Percentiles rank a stretch among this genome's conserved stretches.
Evolutionary conservation across 1,140 invertebrate species (phyloP).

Genomic region (Heliconius himera): DNA sequence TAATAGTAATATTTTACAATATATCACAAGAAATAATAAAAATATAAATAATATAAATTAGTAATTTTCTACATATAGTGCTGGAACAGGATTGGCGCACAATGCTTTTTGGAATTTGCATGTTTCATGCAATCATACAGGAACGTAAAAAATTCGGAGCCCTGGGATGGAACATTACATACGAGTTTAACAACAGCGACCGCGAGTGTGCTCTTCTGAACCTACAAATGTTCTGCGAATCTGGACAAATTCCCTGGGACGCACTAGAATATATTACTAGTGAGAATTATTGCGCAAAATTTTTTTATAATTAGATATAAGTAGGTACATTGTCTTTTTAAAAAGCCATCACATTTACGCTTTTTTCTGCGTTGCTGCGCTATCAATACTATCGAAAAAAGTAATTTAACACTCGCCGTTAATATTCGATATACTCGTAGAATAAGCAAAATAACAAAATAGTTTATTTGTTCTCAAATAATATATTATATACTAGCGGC

Average conservation of each 20-base stretch:
- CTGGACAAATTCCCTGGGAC: conserved; percentile 90
- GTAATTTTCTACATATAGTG: conserved; percentile 72
- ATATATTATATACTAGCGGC: too few relatives aligned
- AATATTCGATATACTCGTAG: too few relatives aligned
- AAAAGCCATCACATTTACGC: too few relatives aligned
- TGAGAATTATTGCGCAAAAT: conserved; percentile 44
- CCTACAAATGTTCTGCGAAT: conserved; percentile 90
- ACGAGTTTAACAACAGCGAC: conserved; percentile 95
- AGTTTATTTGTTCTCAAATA: too few relatives aligned
- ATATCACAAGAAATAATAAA: too few relatives aligned
- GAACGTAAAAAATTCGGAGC: conserved; percentile 96
- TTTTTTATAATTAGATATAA: background rate
- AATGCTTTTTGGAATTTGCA: conserved; percentile 89
- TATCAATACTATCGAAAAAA: too few relatives aligned
- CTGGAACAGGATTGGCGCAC: conserved; percentile 88
- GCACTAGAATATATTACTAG: conserved; percentile 93
- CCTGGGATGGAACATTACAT: conserved; percentile 94
- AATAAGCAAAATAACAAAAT: too few relatives aligned
- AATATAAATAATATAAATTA: background rate
- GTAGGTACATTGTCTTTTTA: background rate
- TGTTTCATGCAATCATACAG: conserved; percentile 93
- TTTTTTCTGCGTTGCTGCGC: too few relatives aligned
- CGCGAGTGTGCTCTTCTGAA: conserved; percentile 93
- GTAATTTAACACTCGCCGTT: too few relatives aligned
- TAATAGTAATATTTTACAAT: background rate